Base-by-base conservation (phyloP, 2,888 invertebrate genomes). In the Protodeltote pygarga region DNA sequence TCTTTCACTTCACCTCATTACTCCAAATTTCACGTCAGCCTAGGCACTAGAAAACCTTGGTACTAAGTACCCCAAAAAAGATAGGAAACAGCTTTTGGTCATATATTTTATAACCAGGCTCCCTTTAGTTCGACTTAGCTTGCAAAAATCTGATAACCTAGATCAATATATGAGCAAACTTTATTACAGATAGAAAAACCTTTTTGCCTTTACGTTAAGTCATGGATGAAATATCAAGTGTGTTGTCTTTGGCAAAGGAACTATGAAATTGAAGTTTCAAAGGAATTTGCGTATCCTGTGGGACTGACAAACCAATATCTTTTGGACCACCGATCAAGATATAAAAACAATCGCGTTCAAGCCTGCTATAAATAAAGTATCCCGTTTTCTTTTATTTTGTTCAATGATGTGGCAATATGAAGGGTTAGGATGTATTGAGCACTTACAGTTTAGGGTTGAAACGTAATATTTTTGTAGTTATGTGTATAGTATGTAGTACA, bases 181-280 rank as follows among this genome's bases (percentile, higher is more conserved):
- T 11, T 11, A 15, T 29, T 34, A 5, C 23, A n/a, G 25, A 24
- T 23, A 32, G 35, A 28, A 58, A 33, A 33, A 25, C n/a, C 21
- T 34, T 31, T 42, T 31, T 4, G 0, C 4, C 24, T 46, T 25
- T 14, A 9, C n/a, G 34, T 17, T 23, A 52, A 53, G 8, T 34
- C 37, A 3, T 6, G 20, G 32, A 41, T 42, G 9, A 46, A 45
- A 47, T 39, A 46, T 16, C 28, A 24, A 17, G 32, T 40, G 35
- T 17, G 34, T 29, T 16, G 8, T 10, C 25, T 53, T 37, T 40
- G 23, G 11, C 21, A 39, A 51, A 39, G 41, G 21, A 48, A 34
- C 42, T 59, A 54, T 62, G 58, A 59, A 62, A 65, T 65, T 65
- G 65, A 38, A 59, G 45, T 45, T 34, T 49, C 49, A 46, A 47